Conservation (phyloP, 35 echinoderm and acorn worm genomes). For the Amphiura filiformis region DNA sequence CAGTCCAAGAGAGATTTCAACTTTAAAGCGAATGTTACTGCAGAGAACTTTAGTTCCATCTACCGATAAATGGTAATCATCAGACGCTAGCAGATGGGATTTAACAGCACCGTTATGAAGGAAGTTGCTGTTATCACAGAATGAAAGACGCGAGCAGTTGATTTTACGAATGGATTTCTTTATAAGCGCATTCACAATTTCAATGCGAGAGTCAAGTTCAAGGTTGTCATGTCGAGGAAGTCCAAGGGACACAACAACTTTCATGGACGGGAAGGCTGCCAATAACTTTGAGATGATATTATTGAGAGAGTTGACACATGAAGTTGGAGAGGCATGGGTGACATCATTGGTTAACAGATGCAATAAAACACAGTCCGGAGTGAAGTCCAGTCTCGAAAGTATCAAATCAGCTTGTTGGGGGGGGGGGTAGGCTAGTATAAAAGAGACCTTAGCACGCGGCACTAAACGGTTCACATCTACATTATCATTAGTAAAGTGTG, state of each 20-base stretch:
- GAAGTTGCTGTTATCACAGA: background rate
- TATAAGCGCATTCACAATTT: background rate
- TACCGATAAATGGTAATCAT: background rate
- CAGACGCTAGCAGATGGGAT: background rate
- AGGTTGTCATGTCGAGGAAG: background rate
- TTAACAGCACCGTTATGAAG: background rate
- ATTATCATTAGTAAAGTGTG: background rate
- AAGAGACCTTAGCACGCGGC: background rate
- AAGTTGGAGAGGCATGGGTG: background rate
- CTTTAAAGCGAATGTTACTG: background rate
- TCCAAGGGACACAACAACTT: background rate
- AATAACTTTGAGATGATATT: background rate
- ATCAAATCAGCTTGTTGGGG: background rate
- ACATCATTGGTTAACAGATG: background rate
- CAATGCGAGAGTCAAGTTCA: background rate
- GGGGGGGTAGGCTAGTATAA: background rate
- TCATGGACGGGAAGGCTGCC: background rate
- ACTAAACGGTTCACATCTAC: background rate
- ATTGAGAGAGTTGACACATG: background rate
- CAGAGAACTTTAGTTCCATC: background rate
- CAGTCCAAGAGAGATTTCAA: background rate
- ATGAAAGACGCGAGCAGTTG: background rate
- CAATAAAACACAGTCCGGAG: background rate
- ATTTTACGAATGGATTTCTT: background rate
- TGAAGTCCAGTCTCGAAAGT: background rate